Conservation (phyloP, 1,140 invertebrate genomes). For the Bombus sylvicola region DNA sequence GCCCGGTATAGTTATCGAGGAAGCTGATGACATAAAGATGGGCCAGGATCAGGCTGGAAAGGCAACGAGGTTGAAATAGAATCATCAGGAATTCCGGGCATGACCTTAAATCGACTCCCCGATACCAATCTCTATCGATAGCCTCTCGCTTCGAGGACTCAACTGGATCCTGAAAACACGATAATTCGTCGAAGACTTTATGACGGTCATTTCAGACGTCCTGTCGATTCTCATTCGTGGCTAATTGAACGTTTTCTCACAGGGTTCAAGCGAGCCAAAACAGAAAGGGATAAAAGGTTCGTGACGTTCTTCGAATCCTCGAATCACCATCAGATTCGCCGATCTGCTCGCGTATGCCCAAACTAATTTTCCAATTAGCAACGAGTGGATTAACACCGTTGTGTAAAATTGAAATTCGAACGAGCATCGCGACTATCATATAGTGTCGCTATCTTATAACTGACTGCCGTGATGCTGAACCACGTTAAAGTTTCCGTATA, state of each 20-base stretch:
- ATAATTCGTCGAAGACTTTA: slow-evolving; percentile 73
- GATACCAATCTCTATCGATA: slow-evolving; percentile 69
- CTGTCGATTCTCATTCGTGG: slow-evolving; percentile 74
- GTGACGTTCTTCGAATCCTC: slow-evolving; percentile 13
- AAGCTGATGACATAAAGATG: slow-evolving; percentile 57
- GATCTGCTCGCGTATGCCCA: slow-evolving; percentile 17
- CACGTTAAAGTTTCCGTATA: slow-evolving; percentile 13
- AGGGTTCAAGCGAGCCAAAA: slow-evolving; percentile 57
- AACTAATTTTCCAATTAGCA: slow-evolving; percentile 68
- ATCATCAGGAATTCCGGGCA: slow-evolving; percentile 63
- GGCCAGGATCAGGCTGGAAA: slow-evolving; percentile 36
- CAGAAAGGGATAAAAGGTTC: slow-evolving; percentile 46
- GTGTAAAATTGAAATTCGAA: slow-evolving; percentile 58
- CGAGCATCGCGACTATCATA: neutral
- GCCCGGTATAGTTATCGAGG: slow-evolving; percentile 35
- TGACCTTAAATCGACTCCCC: slow-evolving; percentile 61
- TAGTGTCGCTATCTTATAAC: slow-evolving; percentile 27
- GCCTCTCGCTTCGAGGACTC: slow-evolving; percentile 52
- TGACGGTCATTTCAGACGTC: slow-evolving; percentile 73
- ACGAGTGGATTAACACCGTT: slow-evolving; percentile 9
- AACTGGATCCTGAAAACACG: slow-evolving; percentile 74
- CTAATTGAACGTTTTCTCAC: slow-evolving; percentile 81
- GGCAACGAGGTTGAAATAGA: slow-evolving; percentile 57
- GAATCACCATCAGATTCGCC: slow-evolving; percentile 29
- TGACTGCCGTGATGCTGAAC: neutral